Percentiles rank a stretch among this genome's conserved stretches.
phyloP scores from a whole-genome alignment of 37 sponge, comb jelly and placozoan genomes.

The Trichoplax adhaerens region DNA sequence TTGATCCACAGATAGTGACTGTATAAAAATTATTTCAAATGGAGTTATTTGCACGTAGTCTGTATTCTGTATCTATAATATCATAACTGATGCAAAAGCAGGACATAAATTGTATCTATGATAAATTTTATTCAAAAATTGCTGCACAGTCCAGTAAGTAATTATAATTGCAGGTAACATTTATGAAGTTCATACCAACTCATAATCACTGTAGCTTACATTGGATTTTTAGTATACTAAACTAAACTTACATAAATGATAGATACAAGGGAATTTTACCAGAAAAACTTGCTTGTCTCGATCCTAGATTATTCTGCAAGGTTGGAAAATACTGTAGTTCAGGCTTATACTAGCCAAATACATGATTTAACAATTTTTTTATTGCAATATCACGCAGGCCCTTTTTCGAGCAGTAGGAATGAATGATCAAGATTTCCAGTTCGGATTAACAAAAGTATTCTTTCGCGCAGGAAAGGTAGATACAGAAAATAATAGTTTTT shows the following conservation, averaged over 20 bases:
- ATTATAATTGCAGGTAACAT: too few species aligned
- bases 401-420: constrained; percentile 82
- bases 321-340: neutral
- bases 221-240: too few species aligned
- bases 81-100: too few species aligned
- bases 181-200: too few species aligned
- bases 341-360: neutral
- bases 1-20: too few species aligned
- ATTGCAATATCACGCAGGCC: constrained; percentile 21
- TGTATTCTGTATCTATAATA: too few species aligned
- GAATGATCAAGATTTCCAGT: constrained; percentile 53
- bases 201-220: too few species aligned
- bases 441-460: constrained; percentile 88
- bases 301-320: constrained; percentile 58
- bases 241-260: neutral
- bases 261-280: constrained; percentile 71
- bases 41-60: too few species aligned
- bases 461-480: constrained; percentile 89
- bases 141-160: too few species aligned
- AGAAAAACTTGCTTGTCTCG: constrained; percentile 40
- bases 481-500: neutral
- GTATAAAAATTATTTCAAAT: too few species aligned
- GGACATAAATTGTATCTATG: too few species aligned
- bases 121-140: too few species aligned
- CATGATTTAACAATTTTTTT: neutral